Percentiles rank a stretch among this genome's conserved stretches.
Conservation (phyloP, 2,888 invertebrate genomes). For the Slavum lentiscoides region DNA sequence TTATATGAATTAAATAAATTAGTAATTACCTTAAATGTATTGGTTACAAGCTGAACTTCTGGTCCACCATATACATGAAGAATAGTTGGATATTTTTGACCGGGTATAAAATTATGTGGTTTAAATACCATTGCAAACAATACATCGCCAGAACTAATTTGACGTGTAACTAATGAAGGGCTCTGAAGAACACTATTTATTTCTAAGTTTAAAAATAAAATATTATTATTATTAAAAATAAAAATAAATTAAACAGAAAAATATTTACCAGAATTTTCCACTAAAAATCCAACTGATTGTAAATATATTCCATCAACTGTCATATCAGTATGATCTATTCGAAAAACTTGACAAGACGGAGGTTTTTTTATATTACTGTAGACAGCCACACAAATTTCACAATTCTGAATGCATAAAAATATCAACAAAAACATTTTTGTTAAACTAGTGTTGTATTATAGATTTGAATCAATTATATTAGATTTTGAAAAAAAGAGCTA, state of each 20-base stretch:
- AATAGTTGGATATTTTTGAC: slow-evolving; percentile 84
- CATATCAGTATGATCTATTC: slow-evolving; percentile 70
- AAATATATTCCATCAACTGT: slow-evolving; percentile 71
- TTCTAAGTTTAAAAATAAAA: slow-evolving; percentile 25
- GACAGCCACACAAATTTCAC: slow-evolving; percentile 79
- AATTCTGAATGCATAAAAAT: slow-evolving; percentile 64
- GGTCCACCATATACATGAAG: slow-evolving; percentile 98
- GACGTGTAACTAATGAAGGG: slow-evolving; percentile 74
- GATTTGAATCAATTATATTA: background rate
- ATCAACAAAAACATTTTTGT: slow-evolving; percentile 11
- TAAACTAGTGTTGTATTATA: background rate
- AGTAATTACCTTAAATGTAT: slow-evolving; percentile 80
- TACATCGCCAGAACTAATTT: slow-evolving; percentile 71
- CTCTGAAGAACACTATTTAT: slow-evolving; percentile 58
- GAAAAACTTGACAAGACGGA: slow-evolving; percentile 75
- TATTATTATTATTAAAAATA: slow-evolving; percentile 53
- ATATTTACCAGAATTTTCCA: slow-evolving; percentile 66
- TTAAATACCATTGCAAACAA: slow-evolving; percentile 89
- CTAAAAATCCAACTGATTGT: slow-evolving; percentile 72
- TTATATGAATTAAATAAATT: background rate
- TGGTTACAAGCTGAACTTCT: slow-evolving; percentile 95
- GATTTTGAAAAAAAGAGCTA: background rate
- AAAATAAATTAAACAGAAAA: background rate
- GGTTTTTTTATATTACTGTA: slow-evolving; percentile 80
- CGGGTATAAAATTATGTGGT: slow-evolving; percentile 68